Conservation (phyloP, 2,797 vertebrate genomes). For the Bradypodion pumilum region DNA sequence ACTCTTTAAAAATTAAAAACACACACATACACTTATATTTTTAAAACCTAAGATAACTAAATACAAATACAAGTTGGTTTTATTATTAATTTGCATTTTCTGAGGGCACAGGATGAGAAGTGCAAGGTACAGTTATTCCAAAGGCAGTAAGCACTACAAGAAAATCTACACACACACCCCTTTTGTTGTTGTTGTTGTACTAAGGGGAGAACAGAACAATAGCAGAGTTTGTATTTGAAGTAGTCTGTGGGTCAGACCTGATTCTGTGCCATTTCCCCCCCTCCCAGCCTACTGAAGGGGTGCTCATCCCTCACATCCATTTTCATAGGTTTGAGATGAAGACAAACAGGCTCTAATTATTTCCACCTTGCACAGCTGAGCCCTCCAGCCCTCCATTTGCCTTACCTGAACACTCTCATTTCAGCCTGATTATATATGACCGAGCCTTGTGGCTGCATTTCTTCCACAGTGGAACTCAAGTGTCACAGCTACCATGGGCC, state of each 20-base stretch:
- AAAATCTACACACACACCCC: neutral
- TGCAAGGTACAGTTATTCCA: neutral
- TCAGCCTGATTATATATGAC: conserved; percentile 33
- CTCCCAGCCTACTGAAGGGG: conserved; percentile 31
- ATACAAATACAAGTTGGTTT: neutral
- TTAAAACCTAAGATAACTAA: neutral
- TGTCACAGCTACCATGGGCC: conserved; percentile 36
- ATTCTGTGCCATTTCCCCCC: conserved; percentile 7
- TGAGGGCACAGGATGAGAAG: neutral
- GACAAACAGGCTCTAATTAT: conserved; percentile 61
- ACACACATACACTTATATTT: neutral
- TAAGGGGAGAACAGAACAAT: conserved; percentile 6
- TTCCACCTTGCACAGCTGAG: conserved; percentile 60
- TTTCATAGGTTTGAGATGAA: conserved; percentile 61
- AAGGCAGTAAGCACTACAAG: neutral
- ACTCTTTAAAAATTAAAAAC: too few species aligned
- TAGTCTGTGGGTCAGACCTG: neutral
- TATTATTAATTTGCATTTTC: neutral
- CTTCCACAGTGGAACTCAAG: conserved; percentile 14
- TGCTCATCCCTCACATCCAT: conserved; percentile 53
- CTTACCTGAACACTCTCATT: conserved; percentile 58
- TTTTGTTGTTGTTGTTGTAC: neutral
- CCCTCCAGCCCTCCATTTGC: conserved; percentile 58
- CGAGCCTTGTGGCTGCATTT: conserved; percentile 43
- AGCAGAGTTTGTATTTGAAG: neutral